These are phyloP conservation scores for Brenthis daphne DNA, from an alignment of 2,888 invertebrate species.

Conservation along the genomic window DNA sequence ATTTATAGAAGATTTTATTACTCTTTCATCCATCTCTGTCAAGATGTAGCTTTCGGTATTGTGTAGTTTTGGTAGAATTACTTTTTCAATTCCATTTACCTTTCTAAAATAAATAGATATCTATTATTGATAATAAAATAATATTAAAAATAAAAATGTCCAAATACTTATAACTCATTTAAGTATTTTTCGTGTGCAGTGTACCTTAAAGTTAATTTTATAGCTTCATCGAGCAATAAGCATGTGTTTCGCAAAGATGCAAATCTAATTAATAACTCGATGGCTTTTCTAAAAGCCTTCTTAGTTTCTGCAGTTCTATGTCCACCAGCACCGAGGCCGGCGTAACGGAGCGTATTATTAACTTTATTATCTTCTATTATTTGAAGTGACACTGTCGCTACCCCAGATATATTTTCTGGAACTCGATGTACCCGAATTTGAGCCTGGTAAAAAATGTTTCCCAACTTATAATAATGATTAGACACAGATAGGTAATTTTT, in stretches of 20 bases:
- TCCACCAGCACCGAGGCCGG: constrained; percentile 70
- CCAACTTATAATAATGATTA: neutral
- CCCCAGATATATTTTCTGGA: constrained; percentile 72
- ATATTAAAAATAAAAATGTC: neutral
- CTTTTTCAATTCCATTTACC: constrained; percentile 76
- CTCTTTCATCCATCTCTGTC: constrained; percentile 76
- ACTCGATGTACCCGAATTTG: constrained; percentile 69
- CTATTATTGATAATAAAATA: neutral
- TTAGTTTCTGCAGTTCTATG: constrained; percentile 71
- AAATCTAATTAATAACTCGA: constrained; percentile 72
- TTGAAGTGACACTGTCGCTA: constrained; percentile 63
- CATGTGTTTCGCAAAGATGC: constrained; percentile 75
- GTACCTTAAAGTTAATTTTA: constrained; percentile 68
- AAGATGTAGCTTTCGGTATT: constrained; percentile 73
- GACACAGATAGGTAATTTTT: neutral
- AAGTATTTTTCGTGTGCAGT: neutral
- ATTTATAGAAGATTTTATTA: constrained; percentile 39
- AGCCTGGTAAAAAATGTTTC: constrained; percentile 51
- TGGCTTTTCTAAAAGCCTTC: constrained; percentile 67
- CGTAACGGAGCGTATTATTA: constrained; percentile 63
- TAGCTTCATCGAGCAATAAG: constrained; percentile 62
- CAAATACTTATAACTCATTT: neutral
- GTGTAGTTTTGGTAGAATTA: constrained; percentile 70
- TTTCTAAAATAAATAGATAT: constrained; percentile 58
- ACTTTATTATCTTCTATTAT: constrained; percentile 63